Evolutionary conservation across 2,113 vertebrate species (phyloP), one percentile per base, ranked within the genome.

Genomic region (Salminus brasiliensis): DNA sequence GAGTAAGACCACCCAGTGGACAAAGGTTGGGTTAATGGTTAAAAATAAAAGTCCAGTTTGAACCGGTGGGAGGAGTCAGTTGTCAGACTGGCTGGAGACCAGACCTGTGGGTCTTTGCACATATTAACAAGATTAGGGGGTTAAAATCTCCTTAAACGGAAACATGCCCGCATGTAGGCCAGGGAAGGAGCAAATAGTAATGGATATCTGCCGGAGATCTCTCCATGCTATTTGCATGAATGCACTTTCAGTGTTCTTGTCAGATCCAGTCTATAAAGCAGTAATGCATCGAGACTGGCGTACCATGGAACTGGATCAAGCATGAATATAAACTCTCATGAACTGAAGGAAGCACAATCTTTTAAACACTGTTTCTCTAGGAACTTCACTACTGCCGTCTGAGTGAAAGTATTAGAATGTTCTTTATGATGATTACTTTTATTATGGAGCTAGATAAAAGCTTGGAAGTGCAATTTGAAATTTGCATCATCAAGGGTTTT

Each of bases 61-160:
- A 25, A 23, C 23, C n/a, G n/a, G n/a, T n/a, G n/a, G n/a, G n/a
- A n/a, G n/a, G n/a, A n/a, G n/a, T n/a, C n/a, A n/a, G n/a, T n/a
- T n/a, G n/a, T n/a, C n/a, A n/a, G n/a, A n/a, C n/a, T 62, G 45
- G 43, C 45, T 53, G 41, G 29, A 76, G 30, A 47, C 15, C 2
- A n/a, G n/a, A 11, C 2, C 32, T 32, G 47, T 63, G 39, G 43
- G 18, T 30, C 41, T 21, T 25, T 29, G n/a, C n/a, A 49, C n/a
- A n/a, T n/a, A n/a, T n/a, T 76, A 65, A 65, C 23, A 27, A 34
- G 41, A 65, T 76, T 66, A 66, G 41, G 8, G 60, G 41, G 10
- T 49, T n/a, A n/a, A 65, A 32, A 57, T 49, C 60, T 75, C 39
- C 43, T 47, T 30, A 63, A 63, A 32, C 1, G 1, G 59, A 65